These are phyloP conservation scores for Sternarchorhynchus goeldii DNA, from an alignment of 2,797 vertebrate genomes.

Conservation along the genomic window DNA sequence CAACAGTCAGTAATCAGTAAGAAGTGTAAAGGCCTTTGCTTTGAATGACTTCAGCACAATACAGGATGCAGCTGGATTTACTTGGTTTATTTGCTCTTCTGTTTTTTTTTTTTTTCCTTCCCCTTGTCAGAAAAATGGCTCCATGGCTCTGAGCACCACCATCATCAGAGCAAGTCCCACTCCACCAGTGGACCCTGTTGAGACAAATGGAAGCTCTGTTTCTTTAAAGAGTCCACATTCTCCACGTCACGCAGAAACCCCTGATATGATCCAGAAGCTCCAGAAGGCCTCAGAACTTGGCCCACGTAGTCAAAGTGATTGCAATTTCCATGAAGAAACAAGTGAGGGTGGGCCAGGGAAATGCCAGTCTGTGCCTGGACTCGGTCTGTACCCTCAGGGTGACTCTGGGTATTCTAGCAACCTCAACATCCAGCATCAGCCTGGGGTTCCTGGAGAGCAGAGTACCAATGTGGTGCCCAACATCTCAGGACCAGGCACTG, in stretches of 20 bases:
- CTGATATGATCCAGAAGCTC: slow-evolving; percentile 24
- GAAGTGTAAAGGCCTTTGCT: too few relatives aligned
- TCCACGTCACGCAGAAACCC: slow-evolving; percentile 16
- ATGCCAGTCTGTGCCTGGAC: slow-evolving; percentile 54
- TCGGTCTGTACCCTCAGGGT: slow-evolving; percentile 63
- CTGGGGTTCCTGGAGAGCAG: slow-evolving; percentile 49
- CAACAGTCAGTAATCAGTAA: too few relatives aligned
- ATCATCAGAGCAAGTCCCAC: slow-evolving; percentile 87
- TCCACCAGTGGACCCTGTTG: slow-evolving; percentile 72
- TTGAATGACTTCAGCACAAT: too few relatives aligned
- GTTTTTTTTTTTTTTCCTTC: slow-evolving; percentile 7
- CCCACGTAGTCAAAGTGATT: slow-evolving; percentile 68
- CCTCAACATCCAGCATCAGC: slow-evolving; percentile 70
- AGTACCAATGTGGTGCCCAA: slow-evolving; percentile 55
- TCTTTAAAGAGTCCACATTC: slow-evolving; percentile 58
- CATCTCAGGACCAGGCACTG: slow-evolving; percentile 45
- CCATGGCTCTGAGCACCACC: slow-evolving; percentile 87
- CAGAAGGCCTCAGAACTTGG: slow-evolving; percentile 56
- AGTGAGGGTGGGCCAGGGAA: slow-evolving; percentile 51
- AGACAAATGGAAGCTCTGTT: slow-evolving; percentile 31
- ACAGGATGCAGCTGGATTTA: too few relatives aligned
- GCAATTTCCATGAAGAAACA: slow-evolving; percentile 52
- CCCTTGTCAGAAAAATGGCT: slow-evolving; percentile 74
- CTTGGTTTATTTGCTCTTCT: slow-evolving; percentile 12
- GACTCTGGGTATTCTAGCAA: slow-evolving; percentile 78